Percentiles rank a stretch among this genome's conserved stretches.
These are phyloP conservation scores for Heliothis subflexa DNA, from an alignment of 1,140 invertebrate species.

Conservation along the genomic window DNA sequence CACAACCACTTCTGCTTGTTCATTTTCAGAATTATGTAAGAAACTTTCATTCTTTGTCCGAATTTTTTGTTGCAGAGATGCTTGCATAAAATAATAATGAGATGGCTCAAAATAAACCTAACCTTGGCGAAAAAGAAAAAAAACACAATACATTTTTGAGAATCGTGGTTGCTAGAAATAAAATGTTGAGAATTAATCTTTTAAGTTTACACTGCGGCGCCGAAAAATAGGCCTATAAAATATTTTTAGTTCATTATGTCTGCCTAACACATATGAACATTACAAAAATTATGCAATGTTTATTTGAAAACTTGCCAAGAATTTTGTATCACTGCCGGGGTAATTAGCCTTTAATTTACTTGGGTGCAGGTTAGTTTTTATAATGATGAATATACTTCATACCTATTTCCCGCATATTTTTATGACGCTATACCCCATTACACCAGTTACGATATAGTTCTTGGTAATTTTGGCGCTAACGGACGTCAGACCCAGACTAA, in stretches of 20 bases:
- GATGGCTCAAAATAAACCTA: not conserved
- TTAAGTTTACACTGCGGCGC: not conserved
- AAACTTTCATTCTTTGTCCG: too few relatives aligned
- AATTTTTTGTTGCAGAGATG: too few relatives aligned
- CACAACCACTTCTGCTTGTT: too few relatives aligned
- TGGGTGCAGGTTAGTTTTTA: not conserved
- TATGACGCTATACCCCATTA: too few relatives aligned
- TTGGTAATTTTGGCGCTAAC: too few relatives aligned
- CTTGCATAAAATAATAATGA: too few relatives aligned
- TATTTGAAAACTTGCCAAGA: slow-evolving; percentile 3
- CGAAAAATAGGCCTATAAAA: slow-evolving; percentile 24
- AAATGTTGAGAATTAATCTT: slow-evolving; percentile 17
- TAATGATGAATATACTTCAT: too few relatives aligned
- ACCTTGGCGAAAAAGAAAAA: not conserved
- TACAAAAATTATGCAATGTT: slow-evolving; percentile 28
- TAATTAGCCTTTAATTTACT: not conserved
- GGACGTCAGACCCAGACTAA: too few relatives aligned
- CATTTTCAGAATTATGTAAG: too few relatives aligned
- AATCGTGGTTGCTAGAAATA: slow-evolving; percentile 1
- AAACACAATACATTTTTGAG: not conserved
- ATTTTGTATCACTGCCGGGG: not conserved
- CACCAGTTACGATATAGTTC: too few relatives aligned
- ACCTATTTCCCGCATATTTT: too few relatives aligned
- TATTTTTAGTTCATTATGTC: slow-evolving; percentile 17
- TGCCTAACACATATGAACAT: slow-evolving; percentile 14